phyloP scores from a whole-genome alignment of 1,140 invertebrate genomes.

The Helicoverpa armigera region DNA sequence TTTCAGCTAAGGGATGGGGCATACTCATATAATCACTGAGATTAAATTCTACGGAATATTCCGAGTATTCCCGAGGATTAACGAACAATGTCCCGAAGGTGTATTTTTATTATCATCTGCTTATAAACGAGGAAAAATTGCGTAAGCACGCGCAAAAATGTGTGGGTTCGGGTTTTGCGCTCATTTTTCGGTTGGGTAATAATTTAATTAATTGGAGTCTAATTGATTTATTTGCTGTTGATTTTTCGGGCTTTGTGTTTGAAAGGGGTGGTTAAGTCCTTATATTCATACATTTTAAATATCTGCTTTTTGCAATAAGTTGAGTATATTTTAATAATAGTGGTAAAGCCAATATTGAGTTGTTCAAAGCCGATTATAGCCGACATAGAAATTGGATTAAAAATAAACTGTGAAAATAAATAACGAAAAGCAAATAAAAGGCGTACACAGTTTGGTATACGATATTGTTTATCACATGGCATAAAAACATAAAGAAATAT shows the following conservation, averaged over 20 bases:
- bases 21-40: conserved; percentile 41
- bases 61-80: conserved; percentile 38
- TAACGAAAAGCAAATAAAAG: no score
- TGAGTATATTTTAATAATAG: no score
- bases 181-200: conserved; percentile 10
- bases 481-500: no score
- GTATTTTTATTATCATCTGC: conserved; percentile 43
- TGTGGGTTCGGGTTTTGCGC: neutral
- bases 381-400: no score
- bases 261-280: no score
- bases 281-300: no score
- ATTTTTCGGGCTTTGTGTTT: neutral
- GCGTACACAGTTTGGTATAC: no score
- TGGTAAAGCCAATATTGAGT: no score
- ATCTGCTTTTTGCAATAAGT: no score
- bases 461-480: no score
- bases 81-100: conserved; percentile 27
- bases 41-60: conserved; percentile 49
- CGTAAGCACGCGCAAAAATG: neutral
- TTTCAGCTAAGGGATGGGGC: conserved; percentile 26
- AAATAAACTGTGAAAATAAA: no score
- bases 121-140: conserved; percentile 22
- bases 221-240: conserved; percentile 2
- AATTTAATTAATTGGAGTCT: conserved; percentile 2
- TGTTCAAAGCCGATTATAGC: no score